Evolutionary conservation across 2,797 vertebrate species (phyloP), one percentile per base, ranked within the genome.

Genomic region (Emydoidea blandingii): DNA sequence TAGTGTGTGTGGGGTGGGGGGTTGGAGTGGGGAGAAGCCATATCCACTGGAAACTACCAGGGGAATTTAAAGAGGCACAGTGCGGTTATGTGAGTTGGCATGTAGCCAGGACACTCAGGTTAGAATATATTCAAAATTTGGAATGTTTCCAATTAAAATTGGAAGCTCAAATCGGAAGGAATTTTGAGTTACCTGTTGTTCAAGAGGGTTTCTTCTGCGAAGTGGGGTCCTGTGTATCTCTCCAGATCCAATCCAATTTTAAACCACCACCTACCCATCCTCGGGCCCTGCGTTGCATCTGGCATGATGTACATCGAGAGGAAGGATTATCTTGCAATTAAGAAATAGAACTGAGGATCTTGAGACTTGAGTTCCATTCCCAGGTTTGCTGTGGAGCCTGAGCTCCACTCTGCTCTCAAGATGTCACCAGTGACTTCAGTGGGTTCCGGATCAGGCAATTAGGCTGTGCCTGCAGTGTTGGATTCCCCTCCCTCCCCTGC

Each of bases 401-500:
- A 4, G 5, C 0, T 1, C 49, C 76, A 19, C 50, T 82, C 2
- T 0, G 0, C 1, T 2, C 11, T 23, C 53, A 49, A 21, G 29
- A 50, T 34, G 31, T 79, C 47, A 50, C 9, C 31, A 50, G 31
- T 0, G 2, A 1, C 81, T 15, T 1, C 15, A 59, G 31, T 74
- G 9, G 0, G 3, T 49, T 87, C 74, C 21, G 31, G 87, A 1
- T 10, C 0, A 1, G 27, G 59, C 31, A 62, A 56, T 1, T 72
- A 72, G 88, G 82, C 23, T 91, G 81, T 79, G 62, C 72, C 25
- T 41, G 52, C 5, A 1, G 85, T n/a, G 1, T 8, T 83, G 81
- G 7, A 16, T 78, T 72, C 74, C 56, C 79, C 29, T 68, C 29
- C 34, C 37, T 79, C 62, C 82, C 27, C 56, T 68, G 50, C 31